Base-by-base conservation (phyloP, 2,797 vertebrate species). In the Neomorphus geoffroyi region DNA sequence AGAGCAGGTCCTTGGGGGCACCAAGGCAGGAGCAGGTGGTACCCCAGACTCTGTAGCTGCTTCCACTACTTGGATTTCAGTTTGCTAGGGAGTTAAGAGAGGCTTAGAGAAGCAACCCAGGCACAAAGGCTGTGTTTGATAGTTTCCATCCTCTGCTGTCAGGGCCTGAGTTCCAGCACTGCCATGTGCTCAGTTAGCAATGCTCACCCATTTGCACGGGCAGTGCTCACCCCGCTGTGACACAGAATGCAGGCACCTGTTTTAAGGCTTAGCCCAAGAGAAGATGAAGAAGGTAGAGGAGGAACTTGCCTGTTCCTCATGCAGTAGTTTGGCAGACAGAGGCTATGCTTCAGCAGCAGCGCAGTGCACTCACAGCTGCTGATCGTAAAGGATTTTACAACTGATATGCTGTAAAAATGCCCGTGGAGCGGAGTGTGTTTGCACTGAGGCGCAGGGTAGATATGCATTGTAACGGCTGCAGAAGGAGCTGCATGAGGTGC, bases 261-360 rank as follows among this genome's bases (percentile, higher is more conserved):
- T n/a, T 57, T 46, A 30, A 18, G 18, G 4, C 16, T 11, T 32
- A 33, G 4, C 23, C 54, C 5, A 6, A 16, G 22, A 35, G 51
- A 51, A 56, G 67, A 23, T 4, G 30, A 41, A 54, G 67, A 51
- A 62, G 6, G 11, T 8, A 13, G 57, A 56, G 22, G 43, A 73
- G 43, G 43, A 83, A 28, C 1, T 1, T 35, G 27, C 17, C 30
- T 53, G 0, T 56, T 62, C 54, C 50, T 26, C 2, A 0, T 1
- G 23, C 32, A 8, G 69, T 10, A 18, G 50, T 21, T 22, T 24
- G 67, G 74, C 56, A 73, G 69, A 33, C 37, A 12, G 10, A 48
- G 43, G 48, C 23, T 6, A 3, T 1, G 6, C 32, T 56, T 32
- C 9, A 14, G 70, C 86, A 64, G 43, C 62, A 11, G 74, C 14